These are phyloP conservation scores for Opisthocomus hoazin DNA, from an alignment of 2,113 vertebrate genomes.

Conservation along the genomic window DNA sequence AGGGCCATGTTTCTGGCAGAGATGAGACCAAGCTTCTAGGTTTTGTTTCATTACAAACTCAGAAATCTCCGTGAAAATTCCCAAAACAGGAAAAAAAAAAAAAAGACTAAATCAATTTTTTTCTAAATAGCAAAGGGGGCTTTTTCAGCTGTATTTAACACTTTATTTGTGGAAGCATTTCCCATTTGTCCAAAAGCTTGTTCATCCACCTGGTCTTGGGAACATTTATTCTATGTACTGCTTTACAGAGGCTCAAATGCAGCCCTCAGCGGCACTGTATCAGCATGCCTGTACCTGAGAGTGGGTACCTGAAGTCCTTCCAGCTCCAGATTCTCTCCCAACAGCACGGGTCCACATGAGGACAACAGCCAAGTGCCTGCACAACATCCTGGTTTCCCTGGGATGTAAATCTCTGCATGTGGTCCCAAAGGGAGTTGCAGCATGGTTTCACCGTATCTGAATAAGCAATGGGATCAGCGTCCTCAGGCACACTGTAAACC, in stretches of 20 bases:
- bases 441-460: neutral
- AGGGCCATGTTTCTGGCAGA: neutral
- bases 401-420: neutral
- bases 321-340: neutral
- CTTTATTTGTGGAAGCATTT: neutral
- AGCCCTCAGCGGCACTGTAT: neutral
- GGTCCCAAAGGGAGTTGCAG: neutral
- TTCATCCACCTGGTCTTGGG: neutral
- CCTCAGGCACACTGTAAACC: neutral
- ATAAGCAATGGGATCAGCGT: neutral
- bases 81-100: neutral
- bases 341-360: neutral
- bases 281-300: neutral
- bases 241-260: neutral
- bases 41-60: neutral
- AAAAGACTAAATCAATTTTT: accelerated
- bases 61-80: neutral
- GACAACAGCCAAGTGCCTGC: neutral
- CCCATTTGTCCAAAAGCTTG: neutral
- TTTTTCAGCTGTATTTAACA: neutral
- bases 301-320: neutral
- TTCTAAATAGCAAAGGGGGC: neutral
- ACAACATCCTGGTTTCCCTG: neutral
- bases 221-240: neutral
- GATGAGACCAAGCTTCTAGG: neutral